Conservation (phyloP, 2,888 invertebrate genomes). For the Margaritifera margaritifera region DNA sequence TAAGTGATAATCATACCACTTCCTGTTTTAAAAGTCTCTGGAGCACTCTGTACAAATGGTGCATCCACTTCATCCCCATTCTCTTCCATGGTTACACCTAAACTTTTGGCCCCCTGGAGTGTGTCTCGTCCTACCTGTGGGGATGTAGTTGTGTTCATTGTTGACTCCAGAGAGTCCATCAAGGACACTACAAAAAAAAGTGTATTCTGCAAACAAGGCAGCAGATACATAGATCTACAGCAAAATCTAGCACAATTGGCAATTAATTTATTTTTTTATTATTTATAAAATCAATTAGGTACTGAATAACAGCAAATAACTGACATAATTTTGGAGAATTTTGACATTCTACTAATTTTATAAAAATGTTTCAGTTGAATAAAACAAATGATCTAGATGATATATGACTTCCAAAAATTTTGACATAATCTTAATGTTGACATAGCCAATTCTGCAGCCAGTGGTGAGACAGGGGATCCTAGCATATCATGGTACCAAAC, state of each 20-base stretch:
- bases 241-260: background rate
- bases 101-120: conserved; percentile 38
- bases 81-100: conserved; percentile 29
- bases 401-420: too few species aligned
- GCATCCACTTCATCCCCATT: conserved; percentile 37
- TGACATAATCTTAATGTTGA: too few species aligned
- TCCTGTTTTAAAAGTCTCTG: conserved; percentile 19
- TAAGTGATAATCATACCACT: conserved; percentile 5
- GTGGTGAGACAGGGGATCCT: too few species aligned
- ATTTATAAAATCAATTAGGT: too few species aligned
- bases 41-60: conserved; percentile 5
- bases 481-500: too few species aligned
- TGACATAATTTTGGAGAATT: too few species aligned
- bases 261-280: too few species aligned
- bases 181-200: conserved; percentile 57
- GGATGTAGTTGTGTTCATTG: conserved; percentile 66
- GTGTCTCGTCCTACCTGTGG: conserved; percentile 50
- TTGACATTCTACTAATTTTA: too few species aligned
- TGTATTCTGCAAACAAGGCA: background rate
- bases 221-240: background rate
- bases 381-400: too few species aligned
- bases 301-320: too few species aligned
- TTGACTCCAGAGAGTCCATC: conserved; percentile 68
- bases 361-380: too few species aligned
- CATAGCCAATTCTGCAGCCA: too few species aligned